Conservation (phyloP, 2,888 invertebrate genomes). For the Teleogryllus oceanicus region DNA sequence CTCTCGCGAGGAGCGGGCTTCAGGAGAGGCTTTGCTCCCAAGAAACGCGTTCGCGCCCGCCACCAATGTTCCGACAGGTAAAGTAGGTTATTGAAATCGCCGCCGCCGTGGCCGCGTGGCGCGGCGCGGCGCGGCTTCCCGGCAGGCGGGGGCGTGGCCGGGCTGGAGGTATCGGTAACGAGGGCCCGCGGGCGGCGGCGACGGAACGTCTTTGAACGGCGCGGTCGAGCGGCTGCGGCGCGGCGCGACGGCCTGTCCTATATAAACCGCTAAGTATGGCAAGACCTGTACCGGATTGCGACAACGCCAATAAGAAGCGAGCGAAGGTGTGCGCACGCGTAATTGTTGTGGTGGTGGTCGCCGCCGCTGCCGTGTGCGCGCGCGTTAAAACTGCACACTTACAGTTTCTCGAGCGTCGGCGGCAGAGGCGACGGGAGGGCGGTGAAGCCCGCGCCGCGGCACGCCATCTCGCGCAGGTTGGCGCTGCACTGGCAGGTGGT, state of each 20-base stretch:
- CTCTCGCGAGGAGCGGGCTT: no score
- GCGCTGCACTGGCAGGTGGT: conserved; percentile 42
- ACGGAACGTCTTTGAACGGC: not conserved
- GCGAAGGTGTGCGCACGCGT: not conserved
- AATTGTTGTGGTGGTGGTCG: not conserved
- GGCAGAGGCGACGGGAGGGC: conserved; percentile 42
- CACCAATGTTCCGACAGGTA: not conserved
- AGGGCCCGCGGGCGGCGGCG: no score
- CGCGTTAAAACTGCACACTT: conserved; percentile 37
- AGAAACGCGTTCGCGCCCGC: no score
- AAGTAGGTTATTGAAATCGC: conserved; percentile 18
- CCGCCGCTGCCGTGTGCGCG: not conserved
- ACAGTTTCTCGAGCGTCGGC: conserved; percentile 43
- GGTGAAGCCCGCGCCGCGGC: conserved; percentile 43
- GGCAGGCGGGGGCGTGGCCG: no score
- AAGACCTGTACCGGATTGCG: conserved; percentile 10
- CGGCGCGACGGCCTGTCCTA: not conserved
- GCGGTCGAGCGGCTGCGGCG: not conserved
- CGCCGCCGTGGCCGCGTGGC: not conserved
- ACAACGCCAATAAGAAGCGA: conserved; percentile 10
- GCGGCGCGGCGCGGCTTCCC: no score
- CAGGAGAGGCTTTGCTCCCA: no score
- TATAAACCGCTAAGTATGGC: conserved; percentile 18
- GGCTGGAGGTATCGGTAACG: no score
- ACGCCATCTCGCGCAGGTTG: conserved; percentile 43